A percentile compares a stretch with the other conserved stretches of the same genome.
These are phyloP conservation scores for Ictalurus furcatus DNA, from an alignment of 2,113 vertebrate genomes.

Conservation along the genomic window DNA sequence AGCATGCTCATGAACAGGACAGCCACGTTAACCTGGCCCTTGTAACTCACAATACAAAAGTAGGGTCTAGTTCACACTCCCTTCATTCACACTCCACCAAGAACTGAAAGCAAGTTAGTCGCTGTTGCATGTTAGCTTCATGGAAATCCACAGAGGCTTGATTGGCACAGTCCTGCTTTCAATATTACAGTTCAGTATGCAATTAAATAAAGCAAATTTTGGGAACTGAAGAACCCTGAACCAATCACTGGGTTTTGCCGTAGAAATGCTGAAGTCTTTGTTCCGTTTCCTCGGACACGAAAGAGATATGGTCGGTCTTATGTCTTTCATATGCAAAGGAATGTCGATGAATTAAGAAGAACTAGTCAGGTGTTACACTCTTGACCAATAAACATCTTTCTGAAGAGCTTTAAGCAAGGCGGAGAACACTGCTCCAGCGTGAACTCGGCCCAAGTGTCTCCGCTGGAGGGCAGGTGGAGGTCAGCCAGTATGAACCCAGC, in stretches of 20 bases:
- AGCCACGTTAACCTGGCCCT: background rate
- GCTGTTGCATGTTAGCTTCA: background rate
- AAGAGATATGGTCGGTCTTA: background rate
- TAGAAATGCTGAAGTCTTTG: background rate
- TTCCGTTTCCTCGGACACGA: background rate
- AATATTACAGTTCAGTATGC: background rate
- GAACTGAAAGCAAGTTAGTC: background rate
- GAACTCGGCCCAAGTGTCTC: background rate
- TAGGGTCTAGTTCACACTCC: background rate
- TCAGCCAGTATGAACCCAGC: conserved; percentile 45
- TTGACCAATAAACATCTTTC: background rate
- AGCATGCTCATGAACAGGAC: background rate
- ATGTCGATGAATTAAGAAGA: background rate
- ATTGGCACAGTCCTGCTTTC: background rate
- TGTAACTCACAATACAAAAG: background rate
- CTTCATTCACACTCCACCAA: background rate
- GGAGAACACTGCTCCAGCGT: background rate
- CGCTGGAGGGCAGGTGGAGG: conserved; percentile 37
- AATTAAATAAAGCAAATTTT: background rate
- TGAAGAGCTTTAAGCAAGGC: background rate
- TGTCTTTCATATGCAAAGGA: background rate
- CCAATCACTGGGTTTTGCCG: background rate
- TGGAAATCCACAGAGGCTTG: too few species aligned
- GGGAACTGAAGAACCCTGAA: background rate
- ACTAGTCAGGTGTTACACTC: background rate